Evolutionary conservation across 2,797 vertebrate species (phyloP).

Genomic region (Vipera ursinii): DNA sequence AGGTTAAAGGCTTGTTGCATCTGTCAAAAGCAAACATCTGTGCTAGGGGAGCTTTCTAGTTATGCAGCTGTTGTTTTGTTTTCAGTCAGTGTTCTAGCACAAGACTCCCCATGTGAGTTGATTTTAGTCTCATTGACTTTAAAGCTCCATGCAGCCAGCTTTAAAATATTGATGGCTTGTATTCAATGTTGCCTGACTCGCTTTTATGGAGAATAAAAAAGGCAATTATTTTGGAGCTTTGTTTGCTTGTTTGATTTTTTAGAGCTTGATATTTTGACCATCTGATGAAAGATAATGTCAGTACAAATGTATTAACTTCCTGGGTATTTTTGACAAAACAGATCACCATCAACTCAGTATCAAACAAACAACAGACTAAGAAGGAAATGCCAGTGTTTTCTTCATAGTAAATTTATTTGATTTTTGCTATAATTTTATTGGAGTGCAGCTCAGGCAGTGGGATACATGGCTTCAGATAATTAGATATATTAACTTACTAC

Average conservation of each 20-base stretch:
- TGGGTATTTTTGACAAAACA: background rate
- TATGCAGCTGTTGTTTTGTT: background rate
- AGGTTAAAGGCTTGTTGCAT: constrained; percentile 18
- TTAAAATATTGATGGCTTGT: background rate
- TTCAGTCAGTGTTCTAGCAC: background rate
- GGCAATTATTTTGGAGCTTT: background rate
- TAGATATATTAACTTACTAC: constrained; percentile 6
- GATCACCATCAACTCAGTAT: background rate
- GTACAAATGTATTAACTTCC: background rate
- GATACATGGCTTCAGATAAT: background rate
- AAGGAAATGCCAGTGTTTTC: background rate
- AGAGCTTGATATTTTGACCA: background rate
- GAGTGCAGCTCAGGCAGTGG: constrained; percentile 19
- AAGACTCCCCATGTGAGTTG: background rate
- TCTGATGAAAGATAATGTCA: background rate
- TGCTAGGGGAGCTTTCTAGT: constrained; percentile 25
- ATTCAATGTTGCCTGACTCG: background rate
- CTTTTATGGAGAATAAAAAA: background rate
- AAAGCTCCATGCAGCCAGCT: background rate
- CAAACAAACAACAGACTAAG: constrained; percentile 7
- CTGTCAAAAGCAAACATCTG: background rate
- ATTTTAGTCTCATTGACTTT: background rate
- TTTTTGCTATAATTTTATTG: background rate
- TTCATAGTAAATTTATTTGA: constrained; percentile 13
- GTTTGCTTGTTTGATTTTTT: background rate